These are phyloP conservation scores for Telenomus remus DNA, from an alignment of 1,140 invertebrate genomes.

Conservation along the genomic window DNA sequence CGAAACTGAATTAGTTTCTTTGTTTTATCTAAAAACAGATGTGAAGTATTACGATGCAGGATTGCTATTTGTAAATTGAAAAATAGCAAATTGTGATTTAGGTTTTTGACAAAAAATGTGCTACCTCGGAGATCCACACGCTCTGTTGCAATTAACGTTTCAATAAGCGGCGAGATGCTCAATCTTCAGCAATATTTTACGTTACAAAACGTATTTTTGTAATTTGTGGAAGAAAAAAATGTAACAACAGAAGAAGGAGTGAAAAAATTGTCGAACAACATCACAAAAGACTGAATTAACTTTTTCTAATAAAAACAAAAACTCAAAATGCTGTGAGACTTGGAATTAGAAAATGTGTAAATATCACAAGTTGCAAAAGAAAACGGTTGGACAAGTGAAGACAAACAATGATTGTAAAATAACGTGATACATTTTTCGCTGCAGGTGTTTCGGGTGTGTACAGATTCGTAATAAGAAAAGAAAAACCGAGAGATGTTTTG, in stretches of 20 bases:
- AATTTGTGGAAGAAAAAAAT: not conserved
- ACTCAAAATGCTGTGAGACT: too few relatives aligned
- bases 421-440: constrained; percentile 5
- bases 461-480: too few relatives aligned
- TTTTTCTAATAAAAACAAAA: constrained; percentile 34
- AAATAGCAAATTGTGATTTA: constrained; percentile 17
- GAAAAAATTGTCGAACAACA: constrained; percentile 31
- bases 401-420: too few relatives aligned
- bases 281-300: constrained; percentile 49
- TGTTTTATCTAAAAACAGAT: too few relatives aligned
- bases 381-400: too few relatives aligned
- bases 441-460: too few relatives aligned
- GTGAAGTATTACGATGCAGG: constrained; percentile 10
- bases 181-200: constrained; percentile 54
- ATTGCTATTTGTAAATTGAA: constrained; percentile 32
- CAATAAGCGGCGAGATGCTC: constrained; percentile 43
- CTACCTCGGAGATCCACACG: constrained; percentile 41
- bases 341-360: too few relatives aligned
- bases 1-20: too few relatives aligned
- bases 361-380: too few relatives aligned
- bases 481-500: constrained; percentile 41
- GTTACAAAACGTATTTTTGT: constrained; percentile 49
- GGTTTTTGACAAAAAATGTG: constrained; percentile 19
- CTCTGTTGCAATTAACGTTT: constrained; percentile 48
- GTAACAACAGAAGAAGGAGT: not conserved